Conservation (phyloP, 1,140 invertebrate genomes). For the Diorhabda elongata region DNA sequence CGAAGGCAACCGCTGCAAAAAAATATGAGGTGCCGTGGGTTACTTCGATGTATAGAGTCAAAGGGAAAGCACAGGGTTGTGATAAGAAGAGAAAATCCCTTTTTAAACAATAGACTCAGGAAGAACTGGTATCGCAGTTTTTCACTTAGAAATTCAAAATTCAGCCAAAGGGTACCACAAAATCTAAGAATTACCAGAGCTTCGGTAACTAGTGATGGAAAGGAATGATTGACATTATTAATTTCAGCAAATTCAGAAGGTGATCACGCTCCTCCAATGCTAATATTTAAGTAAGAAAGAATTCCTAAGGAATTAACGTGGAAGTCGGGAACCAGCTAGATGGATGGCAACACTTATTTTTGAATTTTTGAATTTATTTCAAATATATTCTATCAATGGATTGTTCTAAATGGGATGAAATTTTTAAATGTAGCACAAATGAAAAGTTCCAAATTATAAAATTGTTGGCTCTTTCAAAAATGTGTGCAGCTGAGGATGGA, state of each 20-base stretch:
- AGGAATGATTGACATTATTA: background rate
- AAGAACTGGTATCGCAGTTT: conserved; percentile 18
- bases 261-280: background rate
- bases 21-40: conserved; percentile 9
- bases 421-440: no score
- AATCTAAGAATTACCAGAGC: conserved; percentile 18
- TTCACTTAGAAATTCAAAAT: conserved; percentile 9
- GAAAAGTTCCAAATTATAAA: no score
- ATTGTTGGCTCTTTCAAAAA: no score
- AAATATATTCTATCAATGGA: conserved; percentile 36
- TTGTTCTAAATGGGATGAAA: conserved; percentile 38
- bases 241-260: conserved; percentile 4
- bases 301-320: background rate
- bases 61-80: conserved; percentile 11
- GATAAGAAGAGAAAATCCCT: conserved; percentile 7
- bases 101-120: conserved; percentile 8
- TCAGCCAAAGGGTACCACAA: conserved; percentile 13
- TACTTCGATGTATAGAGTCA: conserved; percentile 23
- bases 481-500: no score
- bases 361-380: conserved; percentile 44
- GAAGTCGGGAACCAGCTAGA: conserved; percentile 44
- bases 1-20: no score
- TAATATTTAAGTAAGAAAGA: background rate
- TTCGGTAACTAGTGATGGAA: conserved; percentile 15
- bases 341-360: conserved; percentile 37